phyloP scores from a whole-genome alignment of 2,888 invertebrate species.

The Hypolimnas misippus region DNA sequence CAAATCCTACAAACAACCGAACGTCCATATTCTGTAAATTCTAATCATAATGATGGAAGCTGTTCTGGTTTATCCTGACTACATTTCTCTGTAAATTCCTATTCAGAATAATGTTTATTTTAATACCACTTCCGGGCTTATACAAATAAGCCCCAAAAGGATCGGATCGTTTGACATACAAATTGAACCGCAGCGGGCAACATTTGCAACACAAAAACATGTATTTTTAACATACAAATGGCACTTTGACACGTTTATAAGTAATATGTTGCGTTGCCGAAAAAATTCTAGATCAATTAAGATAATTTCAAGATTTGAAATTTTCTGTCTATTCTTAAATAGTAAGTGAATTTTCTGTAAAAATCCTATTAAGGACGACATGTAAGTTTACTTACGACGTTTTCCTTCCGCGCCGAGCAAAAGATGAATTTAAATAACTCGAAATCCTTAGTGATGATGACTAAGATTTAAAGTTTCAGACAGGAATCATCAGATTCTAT shows the following conservation, averaged over 20 bases:
- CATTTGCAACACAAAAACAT: not conserved
- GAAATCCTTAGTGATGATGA: no score
- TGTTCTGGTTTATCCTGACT: not conserved
- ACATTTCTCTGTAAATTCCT: not conserved
- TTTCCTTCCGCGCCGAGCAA: no score
- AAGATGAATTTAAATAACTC: no score
- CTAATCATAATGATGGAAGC: not conserved
- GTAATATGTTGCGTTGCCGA: not conserved
- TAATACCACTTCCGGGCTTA: not conserved
- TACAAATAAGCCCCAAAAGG: slow-evolving; percentile 6
- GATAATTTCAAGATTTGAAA: no score
- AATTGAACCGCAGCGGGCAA: not conserved
- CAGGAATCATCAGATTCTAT: no score
- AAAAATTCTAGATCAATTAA: not conserved
- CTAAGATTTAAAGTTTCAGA: no score
- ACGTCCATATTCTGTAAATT: not conserved
- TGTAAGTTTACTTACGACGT: no score
- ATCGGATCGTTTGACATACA: slow-evolving; percentile 5
- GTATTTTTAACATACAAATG: not conserved
- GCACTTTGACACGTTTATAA: not conserved
- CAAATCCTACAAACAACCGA: not conserved
- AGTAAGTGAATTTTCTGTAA: no score
- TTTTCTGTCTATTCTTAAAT: no score
- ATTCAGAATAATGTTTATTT: slow-evolving; percentile 5
- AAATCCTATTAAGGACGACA: no score